Percentiles rank a stretch among this genome's conserved stretches.
Conservation (phyloP, 1,140 invertebrate species). For the Trachelipus rathkii region DNA sequence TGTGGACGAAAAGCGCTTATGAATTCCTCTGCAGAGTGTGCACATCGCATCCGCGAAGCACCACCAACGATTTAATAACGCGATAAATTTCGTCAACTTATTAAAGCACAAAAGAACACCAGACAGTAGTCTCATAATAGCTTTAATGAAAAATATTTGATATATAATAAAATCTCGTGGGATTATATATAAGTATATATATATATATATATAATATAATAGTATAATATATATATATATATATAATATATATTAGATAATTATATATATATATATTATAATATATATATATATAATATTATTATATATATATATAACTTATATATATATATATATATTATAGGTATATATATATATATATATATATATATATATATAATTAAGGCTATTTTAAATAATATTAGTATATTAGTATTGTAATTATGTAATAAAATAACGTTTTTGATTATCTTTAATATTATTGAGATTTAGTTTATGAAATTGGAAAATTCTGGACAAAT, state of each 20-base stretch:
- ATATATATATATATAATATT: no score
- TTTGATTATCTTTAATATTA: no score
- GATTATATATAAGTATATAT: neutral
- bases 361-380: no score
- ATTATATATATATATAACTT: conserved; percentile 15
- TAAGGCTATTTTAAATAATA: no score
- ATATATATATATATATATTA: neutral
- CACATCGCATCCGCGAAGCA: no score
- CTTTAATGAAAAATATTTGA: conserved; percentile 11
- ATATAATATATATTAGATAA: conserved; percentile 4
- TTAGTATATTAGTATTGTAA: no score
- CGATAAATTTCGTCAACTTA: neutral
- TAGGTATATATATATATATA: no score
- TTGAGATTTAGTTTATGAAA: neutral
- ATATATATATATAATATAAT: conserved; percentile 13
- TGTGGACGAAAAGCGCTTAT: no score
- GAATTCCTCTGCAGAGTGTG: no score
- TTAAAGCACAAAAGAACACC: neutral
- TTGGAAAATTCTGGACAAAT: neutral
- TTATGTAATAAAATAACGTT: no score
- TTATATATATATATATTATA: neutral
- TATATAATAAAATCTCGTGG: neutral
- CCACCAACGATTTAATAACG: neutral
- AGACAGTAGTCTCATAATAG: neutral
- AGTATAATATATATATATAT: conserved; percentile 15